Percentiles rank a stretch among this genome's conserved stretches.
Evolutionary conservation across 1,140 invertebrate species (phyloP).

Genomic region (Zophobas atratus): DNA sequence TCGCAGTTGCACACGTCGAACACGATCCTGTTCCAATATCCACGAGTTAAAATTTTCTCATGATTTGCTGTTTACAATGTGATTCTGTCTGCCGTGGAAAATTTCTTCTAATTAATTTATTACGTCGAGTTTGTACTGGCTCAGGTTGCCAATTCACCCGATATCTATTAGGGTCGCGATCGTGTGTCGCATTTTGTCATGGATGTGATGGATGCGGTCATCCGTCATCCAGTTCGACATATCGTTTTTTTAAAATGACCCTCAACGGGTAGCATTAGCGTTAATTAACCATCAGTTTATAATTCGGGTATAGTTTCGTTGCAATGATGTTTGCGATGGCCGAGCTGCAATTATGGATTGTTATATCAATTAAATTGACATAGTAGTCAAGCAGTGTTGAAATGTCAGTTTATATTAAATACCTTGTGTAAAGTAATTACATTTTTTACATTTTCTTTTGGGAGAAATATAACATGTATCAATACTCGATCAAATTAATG

Average conservation of each 20-base stretch:
- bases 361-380: not conserved
- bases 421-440: too few species aligned
- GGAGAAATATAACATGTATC: too few species aligned
- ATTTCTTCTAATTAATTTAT: conserved; percentile 45
- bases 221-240: conserved; percentile 52
- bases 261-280: conserved; percentile 19
- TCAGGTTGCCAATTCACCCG: conserved; percentile 45
- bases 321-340: not conserved
- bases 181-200: conserved; percentile 48
- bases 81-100: conserved; percentile 4
- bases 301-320: conserved; percentile 3
- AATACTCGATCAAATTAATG: too few species aligned
- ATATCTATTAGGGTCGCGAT: conserved; percentile 49
- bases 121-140: conserved; percentile 45
- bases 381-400: too few species aligned
- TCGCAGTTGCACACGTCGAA: not conserved
- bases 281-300: conserved; percentile 30
- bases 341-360: not conserved
- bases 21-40: not conserved
- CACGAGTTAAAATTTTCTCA: not conserved
- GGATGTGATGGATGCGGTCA: conserved; percentile 51
- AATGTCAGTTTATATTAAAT: too few species aligned
- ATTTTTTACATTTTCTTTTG: not conserved
- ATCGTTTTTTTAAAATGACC: conserved; percentile 44
- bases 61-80: not conserved